Conservation (phyloP, 2,888 invertebrate species). For the Tetragonisca angustula region DNA sequence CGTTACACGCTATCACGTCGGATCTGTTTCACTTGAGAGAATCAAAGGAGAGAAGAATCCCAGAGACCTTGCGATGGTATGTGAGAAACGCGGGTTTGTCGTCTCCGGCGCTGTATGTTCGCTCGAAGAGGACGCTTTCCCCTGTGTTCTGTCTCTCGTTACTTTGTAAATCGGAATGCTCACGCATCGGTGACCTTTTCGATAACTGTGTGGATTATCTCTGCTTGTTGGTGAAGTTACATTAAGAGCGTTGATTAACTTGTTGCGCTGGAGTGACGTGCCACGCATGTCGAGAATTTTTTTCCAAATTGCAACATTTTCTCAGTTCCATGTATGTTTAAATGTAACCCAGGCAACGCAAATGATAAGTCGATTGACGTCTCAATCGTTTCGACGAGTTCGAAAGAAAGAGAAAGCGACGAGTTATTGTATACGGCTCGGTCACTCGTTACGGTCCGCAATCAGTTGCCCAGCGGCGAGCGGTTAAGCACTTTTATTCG, state of each 20-base stretch:
- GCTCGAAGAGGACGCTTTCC: neutral
- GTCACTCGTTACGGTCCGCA: no score
- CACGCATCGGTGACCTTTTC: neutral
- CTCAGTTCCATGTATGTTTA: no score
- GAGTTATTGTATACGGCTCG: no score
- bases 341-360: no score
- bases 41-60: neutral
- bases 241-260: neutral
- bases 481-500: neutral
- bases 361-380: no score
- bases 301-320: no score
- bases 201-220: neutral
- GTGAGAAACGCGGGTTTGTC: neutral
- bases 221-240: no score
- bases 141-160: neutral
- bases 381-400: neutral
- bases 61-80: conserved; percentile 7
- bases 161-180: neutral
- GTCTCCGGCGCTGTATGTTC: neutral
- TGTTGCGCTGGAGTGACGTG: no score
- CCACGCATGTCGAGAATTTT: no score
- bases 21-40: neutral
- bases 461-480: no score
- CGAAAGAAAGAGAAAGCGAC: no score
- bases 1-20: neutral